These are phyloP conservation scores for Microctenopoma steveboyesi DNA, from an alignment of 2,797 vertebrate species.

Conservation along the genomic window DNA sequence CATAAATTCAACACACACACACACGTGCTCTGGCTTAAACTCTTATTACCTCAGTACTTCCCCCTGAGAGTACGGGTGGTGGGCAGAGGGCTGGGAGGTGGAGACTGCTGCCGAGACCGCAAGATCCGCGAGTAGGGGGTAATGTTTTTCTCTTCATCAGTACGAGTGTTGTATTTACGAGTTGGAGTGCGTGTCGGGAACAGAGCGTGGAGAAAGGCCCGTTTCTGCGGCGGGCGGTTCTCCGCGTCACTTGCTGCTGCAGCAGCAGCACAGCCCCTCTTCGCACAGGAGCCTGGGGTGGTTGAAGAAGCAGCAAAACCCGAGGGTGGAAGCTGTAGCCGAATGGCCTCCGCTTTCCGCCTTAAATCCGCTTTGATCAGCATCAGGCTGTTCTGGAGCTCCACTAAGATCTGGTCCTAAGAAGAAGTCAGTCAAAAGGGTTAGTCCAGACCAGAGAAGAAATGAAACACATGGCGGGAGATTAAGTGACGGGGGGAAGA, in stretches of 20 bases:
- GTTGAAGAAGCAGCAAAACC: constrained; percentile 6
- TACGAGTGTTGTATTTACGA: constrained; percentile 52
- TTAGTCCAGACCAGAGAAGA: constrained; percentile 60
- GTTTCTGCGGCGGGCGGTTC: constrained; percentile 90
- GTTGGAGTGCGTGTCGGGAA: constrained; percentile 59
- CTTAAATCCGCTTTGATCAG: constrained; percentile 93
- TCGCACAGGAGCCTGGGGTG: constrained; percentile 80
- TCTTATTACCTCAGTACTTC: constrained; percentile 67
- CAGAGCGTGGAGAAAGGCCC: constrained; percentile 75
- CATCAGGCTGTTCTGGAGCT: constrained; percentile 93
- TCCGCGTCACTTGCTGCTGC: constrained; percentile 74
- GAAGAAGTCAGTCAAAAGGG: constrained; percentile 69
- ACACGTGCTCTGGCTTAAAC: background rate
- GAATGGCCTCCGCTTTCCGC: constrained; percentile 84
- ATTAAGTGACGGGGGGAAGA: constrained; percentile 12
- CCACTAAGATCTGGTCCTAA: constrained; percentile 93
- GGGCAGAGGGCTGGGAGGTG: constrained; percentile 66
- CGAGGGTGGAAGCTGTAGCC: constrained; percentile 36
- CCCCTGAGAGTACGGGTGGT: constrained; percentile 59
- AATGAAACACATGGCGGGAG: constrained; percentile 19
- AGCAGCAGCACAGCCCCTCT: constrained; percentile 80
- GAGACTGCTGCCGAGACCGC: constrained; percentile 82
- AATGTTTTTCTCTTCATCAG: constrained; percentile 18
- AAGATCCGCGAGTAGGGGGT: constrained; percentile 85
- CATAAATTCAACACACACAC: constrained; percentile 6